phyloP scores from a whole-genome alignment of 64 coral and sea anemone species.

The Acropora tenuis region DNA sequence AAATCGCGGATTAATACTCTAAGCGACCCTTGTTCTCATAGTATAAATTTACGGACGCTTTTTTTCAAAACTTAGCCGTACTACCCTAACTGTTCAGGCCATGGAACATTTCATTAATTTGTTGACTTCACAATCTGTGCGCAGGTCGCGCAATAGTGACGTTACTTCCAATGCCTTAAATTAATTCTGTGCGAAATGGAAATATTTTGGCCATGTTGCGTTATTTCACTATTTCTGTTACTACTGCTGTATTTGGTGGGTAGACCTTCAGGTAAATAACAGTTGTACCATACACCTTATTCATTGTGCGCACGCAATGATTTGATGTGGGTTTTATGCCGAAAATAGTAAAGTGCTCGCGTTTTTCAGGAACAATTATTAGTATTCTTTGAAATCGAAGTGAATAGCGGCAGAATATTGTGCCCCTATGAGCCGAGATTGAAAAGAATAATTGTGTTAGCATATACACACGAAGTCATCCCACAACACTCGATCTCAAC shows the following conservation, averaged over 20 bases:
- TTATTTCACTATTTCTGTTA: neutral
- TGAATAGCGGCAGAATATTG: too few relatives aligned
- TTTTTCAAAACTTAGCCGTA: too few relatives aligned
- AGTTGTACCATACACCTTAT: neutral
- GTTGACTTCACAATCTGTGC: slow-evolving; percentile 4
- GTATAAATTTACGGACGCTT: too few relatives aligned
- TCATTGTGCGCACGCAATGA: neutral
- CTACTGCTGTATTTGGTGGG: neutral
- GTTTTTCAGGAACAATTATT: too few relatives aligned
- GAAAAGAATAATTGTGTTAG: too few relatives aligned
- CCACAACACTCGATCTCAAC: too few relatives aligned
- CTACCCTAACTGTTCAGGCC: neutral
- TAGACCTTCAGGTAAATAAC: neutral
- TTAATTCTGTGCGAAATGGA: neutral
- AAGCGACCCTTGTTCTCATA: too few relatives aligned
- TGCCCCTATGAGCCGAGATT: too few relatives aligned
- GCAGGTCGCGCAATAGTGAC: neutral
- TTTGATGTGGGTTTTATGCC: neutral
- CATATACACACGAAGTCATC: too few relatives aligned
- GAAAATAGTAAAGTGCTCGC: neutral
- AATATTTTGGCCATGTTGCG: neutral
- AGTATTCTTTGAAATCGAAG: too few relatives aligned
- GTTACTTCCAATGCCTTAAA: neutral
- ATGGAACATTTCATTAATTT: slow-evolving; percentile 5
- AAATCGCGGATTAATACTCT: too few relatives aligned